phyloP scores from a whole-genome alignment of 2,797 vertebrate species.

The Sebastes vulpes region DNA sequence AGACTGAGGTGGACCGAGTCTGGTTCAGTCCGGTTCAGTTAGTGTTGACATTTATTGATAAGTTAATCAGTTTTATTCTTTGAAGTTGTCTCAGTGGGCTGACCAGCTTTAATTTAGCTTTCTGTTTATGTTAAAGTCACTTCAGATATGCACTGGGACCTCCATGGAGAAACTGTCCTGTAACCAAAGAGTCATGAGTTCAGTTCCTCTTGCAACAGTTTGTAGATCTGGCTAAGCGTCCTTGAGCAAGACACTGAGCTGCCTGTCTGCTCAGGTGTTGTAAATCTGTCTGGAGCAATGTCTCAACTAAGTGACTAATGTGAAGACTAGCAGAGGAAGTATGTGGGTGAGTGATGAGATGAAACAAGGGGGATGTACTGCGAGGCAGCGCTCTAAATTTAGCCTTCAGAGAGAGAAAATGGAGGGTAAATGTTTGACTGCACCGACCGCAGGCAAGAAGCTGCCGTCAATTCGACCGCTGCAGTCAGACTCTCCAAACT shows the following conservation, averaged over 20 bases:
- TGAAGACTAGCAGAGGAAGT: conserved; percentile 37
- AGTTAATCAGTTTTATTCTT: no score
- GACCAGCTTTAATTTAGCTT: background rate
- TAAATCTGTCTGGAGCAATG: background rate
- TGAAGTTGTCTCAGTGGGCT: background rate
- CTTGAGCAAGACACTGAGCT: background rate
- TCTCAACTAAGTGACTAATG: background rate
- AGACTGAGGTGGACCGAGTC: background rate
- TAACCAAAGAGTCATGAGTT: background rate
- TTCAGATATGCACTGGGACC: background rate
- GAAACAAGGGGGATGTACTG: conserved; percentile 13
- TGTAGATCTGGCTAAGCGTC: background rate
- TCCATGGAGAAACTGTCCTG: background rate
- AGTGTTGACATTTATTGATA: background rate
- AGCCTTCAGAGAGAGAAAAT: background rate
- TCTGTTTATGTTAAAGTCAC: background rate
- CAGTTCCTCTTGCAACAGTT: background rate
- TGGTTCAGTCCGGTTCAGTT: background rate
- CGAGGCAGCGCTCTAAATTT: conserved; percentile 10
- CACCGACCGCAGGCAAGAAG: conserved; percentile 60
- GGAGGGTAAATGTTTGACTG: conserved; percentile 49
- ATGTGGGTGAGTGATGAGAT: conserved; percentile 31
- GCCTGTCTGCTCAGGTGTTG: no score
- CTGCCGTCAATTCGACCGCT: conserved; percentile 7
- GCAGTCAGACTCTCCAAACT: background rate